Base-by-base conservation (phyloP, 2,113 vertebrate genomes). In the Spheniscus mendiculus region DNA sequence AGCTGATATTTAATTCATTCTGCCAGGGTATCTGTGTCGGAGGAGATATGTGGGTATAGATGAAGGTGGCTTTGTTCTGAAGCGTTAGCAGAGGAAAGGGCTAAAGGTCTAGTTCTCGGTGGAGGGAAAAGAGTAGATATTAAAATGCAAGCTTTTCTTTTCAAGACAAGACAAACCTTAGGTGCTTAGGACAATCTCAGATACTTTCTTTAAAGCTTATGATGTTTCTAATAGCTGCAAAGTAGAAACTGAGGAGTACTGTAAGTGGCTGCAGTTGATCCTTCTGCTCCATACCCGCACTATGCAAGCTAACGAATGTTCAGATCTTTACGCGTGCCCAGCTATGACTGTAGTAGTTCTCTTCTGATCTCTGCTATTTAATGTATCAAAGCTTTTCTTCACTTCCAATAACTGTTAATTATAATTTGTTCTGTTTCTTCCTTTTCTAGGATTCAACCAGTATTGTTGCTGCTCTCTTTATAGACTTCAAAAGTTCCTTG, bases 401-500 rank as follows among this genome's bases (percentile, higher is more conserved):
- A 5, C 23, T 67, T 83, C 49, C 38, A 71, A 1, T 38, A 55
- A 16, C 27, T 30, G 5, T 65, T 79, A 32, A 77, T 91, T 87
- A 23, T 23, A 58, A 81, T 76, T 65, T 67, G 32, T 70, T 32
- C 36, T 52, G 19, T 86, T 79, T 83, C 63, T 86, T 94, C 44
- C 27, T 83, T 77, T 92, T 91, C 74, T 93, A 99, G 99, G 99
- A 99, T 93, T 99, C 99, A 26, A 98, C 95, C 92, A 98, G 98
- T 56, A 10, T 98, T 9, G 98, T 99, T 81, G 98, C 99, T 13
- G 98, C 98, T 83, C 97, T 99, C 69, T 98, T 99, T n/a, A 97
- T 99, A 79, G 98, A 99, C 70, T 97, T 99, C 95, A 98, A 98
- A 89, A 97, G 95, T 77, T 98, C 98, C 30, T 86, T 99, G 47